Evolutionary conservation across 2,113 vertebrate genomes (phyloP), one percentile per base, ranked within the genome.

Genomic region (Halcyon senegalensis): DNA sequence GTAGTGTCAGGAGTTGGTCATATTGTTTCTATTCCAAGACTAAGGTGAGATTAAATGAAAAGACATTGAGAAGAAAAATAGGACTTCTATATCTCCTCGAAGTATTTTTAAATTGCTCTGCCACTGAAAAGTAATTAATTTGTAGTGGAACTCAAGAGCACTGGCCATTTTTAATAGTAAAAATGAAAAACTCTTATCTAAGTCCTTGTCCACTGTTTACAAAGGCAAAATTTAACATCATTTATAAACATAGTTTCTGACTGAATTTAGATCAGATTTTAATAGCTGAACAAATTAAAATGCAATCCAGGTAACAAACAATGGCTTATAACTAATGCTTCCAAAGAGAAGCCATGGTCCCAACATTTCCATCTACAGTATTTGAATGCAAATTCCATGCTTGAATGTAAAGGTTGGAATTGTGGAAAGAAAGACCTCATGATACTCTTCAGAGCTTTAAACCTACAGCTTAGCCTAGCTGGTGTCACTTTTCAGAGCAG

Each of bases 301-400:
- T 55, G 13, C 16, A 79, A 13, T 86, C n/a, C 37, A 16, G 9
- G 7, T 43, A 59, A 59, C 21, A 30, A 48, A 10, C 2, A 56
- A 13, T 31, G 13, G 3, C 25, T 63, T 50, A 41, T 27, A 63
- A 83, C 11, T 44, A 25, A 27, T 48, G 24, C 2, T 76, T 79
- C 12, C 48, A 44, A 86, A 69, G 7, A 66, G 46, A 75, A 74
- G 1, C 5, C 16, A 50, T 44, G 10, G 14, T 73, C 23, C 12
- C 9, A 43, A 7, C 0, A 0, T 41, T 9, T 67, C 10, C 16
- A 63, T 72, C 13, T 55, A 28, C 18, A 35, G 8, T 16, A 3
- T 41, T 64, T 89, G n/a, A 46, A 86, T 67, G 31, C 39, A 37
- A 39, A 33, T 11, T 53, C 19, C 39, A 25, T 39, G 3, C 17